Evolutionary conservation across 2,888 invertebrate genomes (phyloP).

Genomic region (Lycocerus yunnanus): DNA sequence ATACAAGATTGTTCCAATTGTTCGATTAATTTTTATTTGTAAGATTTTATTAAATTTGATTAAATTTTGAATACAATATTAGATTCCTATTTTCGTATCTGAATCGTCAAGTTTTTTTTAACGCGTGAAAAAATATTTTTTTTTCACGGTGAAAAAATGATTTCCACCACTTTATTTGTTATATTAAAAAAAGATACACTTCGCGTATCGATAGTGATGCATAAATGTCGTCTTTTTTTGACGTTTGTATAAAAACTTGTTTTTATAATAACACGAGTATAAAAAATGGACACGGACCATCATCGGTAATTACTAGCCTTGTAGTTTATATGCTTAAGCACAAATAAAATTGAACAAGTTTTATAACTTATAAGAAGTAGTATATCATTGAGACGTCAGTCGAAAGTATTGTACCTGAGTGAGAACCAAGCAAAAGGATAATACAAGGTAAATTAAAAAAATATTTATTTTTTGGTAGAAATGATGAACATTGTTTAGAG

Average conservation of each 20-base stretch:
- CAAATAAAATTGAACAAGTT: neutral
- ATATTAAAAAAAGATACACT: too few relatives aligned
- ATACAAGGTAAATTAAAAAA: neutral
- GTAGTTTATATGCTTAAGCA: neutral
- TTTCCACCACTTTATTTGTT: too few relatives aligned
- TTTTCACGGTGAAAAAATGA: too few relatives aligned
- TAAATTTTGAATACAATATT: too few relatives aligned
- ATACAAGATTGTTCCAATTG: too few relatives aligned
- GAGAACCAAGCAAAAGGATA: neutral
- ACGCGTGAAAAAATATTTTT: too few relatives aligned
- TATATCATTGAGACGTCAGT: neutral
- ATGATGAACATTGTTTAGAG: neutral
- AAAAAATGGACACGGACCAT: neutral
- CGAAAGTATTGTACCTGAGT: neutral
- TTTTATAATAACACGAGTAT: neutral
- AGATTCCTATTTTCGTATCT: too few relatives aligned
- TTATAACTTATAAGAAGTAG: neutral
- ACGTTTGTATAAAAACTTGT: neutral
- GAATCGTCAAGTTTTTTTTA: too few relatives aligned
- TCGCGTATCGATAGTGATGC: too few relatives aligned
- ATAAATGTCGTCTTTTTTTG: too few relatives aligned
- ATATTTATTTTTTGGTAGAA: neutral
- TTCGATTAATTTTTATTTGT: too few relatives aligned
- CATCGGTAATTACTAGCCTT: neutral
- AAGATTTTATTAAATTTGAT: too few relatives aligned